phyloP scores from a whole-genome alignment of 2,797 vertebrate genomes.

The Chelon auratus region DNA sequence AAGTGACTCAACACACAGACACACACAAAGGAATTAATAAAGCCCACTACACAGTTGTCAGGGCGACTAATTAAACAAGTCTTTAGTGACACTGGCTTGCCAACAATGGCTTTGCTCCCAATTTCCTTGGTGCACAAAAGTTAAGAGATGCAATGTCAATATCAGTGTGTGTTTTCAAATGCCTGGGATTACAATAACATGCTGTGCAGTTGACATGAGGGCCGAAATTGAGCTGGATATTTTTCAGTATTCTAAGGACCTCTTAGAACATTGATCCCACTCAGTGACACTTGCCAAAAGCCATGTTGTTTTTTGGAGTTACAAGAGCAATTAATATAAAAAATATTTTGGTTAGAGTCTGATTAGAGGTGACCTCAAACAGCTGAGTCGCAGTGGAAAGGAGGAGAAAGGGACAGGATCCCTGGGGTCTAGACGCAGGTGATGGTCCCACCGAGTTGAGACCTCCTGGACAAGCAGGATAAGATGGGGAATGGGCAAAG shows the following conservation, averaged over 20 bases:
- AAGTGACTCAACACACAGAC: conserved; percentile 29
- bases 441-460: too few species aligned
- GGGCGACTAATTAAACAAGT: conserved; percentile 56
- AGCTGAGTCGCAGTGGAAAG: too few species aligned
- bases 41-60: conserved; percentile 53
- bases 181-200: background rate
- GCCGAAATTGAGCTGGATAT: background rate
- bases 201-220: background rate
- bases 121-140: conserved; percentile 1
- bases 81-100: conserved; percentile 7
- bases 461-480: too few species aligned
- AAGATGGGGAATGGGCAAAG: too few species aligned
- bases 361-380: too few species aligned
- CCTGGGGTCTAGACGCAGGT: too few species aligned
- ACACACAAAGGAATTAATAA: conserved; percentile 50
- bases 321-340: too few species aligned
- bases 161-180: background rate
- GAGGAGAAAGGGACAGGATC: too few species aligned
- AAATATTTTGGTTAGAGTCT: too few species aligned
- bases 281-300: background rate
- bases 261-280: background rate
- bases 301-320: background rate
- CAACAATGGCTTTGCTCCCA: background rate
- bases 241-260: background rate
- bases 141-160: conserved; percentile 2